These are phyloP conservation scores for Neodiprion lecontei DNA, from an alignment of 1,140 invertebrate genomes.

Conservation along the genomic window DNA sequence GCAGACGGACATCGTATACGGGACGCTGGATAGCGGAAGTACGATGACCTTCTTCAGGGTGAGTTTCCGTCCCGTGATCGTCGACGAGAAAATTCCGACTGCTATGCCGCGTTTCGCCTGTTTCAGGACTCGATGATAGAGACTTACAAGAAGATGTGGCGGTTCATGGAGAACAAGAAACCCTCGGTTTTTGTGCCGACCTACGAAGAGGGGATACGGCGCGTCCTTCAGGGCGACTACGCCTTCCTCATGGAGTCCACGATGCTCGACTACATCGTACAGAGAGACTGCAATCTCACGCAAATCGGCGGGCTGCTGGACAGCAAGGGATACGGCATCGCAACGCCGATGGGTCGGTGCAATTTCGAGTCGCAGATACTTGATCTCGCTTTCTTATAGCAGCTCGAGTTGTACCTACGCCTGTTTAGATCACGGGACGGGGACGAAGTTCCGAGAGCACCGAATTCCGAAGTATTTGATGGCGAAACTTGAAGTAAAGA, in stretches of 20 bases:
- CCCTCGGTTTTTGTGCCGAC: conserved; percentile 76
- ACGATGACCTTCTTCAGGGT: conserved; percentile 86
- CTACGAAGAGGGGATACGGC: conserved; percentile 81
- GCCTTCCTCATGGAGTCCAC: conserved; percentile 96
- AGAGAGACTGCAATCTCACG: conserved; percentile 91
- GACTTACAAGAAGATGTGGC: conserved; percentile 89
- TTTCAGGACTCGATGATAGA: conserved; percentile 80
- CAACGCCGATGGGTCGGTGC: conserved; percentile 61
- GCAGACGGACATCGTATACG: conserved; percentile 85
- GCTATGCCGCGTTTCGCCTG: not conserved
- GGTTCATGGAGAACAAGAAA: conserved; percentile 79
- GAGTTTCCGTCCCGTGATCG: conserved; percentile 32
- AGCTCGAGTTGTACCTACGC: no score
- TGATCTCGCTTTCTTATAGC: no score
- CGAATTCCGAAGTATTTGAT: no score
- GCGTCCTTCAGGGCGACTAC: conserved; percentile 81
- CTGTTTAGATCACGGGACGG: not conserved
- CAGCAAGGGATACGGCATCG: conserved; percentile 80
- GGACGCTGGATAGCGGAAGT: conserved; percentile 78
- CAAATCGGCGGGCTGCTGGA: conserved; percentile 91
- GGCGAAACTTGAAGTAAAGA: no score
- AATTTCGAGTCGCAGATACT: not conserved
- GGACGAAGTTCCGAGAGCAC: no score
- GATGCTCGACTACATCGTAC: conserved; percentile 88
- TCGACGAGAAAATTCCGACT: conserved; percentile 8